phyloP scores from a whole-genome alignment of 1,140 invertebrate species.

The Drosophila lini region DNA sequence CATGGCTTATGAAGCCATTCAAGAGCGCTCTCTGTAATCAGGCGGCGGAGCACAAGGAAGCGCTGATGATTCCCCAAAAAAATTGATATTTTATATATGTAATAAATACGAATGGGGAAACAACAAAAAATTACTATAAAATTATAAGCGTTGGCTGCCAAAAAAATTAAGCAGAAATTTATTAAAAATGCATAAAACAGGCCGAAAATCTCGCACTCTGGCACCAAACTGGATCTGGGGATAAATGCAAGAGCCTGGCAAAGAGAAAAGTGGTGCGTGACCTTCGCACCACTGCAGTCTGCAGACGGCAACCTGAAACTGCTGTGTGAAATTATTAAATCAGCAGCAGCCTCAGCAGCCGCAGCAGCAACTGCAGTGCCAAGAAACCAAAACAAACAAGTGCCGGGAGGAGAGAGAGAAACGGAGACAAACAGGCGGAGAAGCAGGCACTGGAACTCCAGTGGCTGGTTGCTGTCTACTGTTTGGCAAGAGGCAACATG shows the following conservation, averaged over 20 bases:
- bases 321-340: constrained; percentile 56
- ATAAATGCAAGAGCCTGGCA: constrained; percentile 32
- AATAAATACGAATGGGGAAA: constrained; percentile 25
- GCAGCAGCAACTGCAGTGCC: constrained; percentile 10
- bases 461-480: constrained; percentile 46
- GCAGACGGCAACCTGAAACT: constrained; percentile 19
- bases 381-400: constrained; percentile 58
- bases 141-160: constrained; percentile 38
- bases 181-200: constrained; percentile 75
- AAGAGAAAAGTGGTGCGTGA: constrained; percentile 76
- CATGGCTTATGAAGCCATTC: constrained; percentile 81
- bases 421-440: constrained; percentile 2
- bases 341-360: constrained; percentile 16
- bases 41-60: constrained; percentile 41
- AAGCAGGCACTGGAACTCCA: constrained; percentile 45
- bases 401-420: constrained; percentile 26
- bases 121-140: constrained; percentile 29
- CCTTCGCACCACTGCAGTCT: constrained; percentile 77
- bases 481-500: constrained; percentile 45
- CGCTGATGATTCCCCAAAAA: constrained; percentile 54
- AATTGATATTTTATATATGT: constrained; percentile 78
- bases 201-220: constrained; percentile 32
- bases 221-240: constrained; percentile 58
- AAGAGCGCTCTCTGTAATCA: constrained; percentile 65
- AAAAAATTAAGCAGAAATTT: constrained; percentile 74